Evolutionary conservation across 2,797 vertebrate genomes (phyloP), one percentile per base, ranked within the genome.

Genomic region (Gobionotothen gibberifrons): DNA sequence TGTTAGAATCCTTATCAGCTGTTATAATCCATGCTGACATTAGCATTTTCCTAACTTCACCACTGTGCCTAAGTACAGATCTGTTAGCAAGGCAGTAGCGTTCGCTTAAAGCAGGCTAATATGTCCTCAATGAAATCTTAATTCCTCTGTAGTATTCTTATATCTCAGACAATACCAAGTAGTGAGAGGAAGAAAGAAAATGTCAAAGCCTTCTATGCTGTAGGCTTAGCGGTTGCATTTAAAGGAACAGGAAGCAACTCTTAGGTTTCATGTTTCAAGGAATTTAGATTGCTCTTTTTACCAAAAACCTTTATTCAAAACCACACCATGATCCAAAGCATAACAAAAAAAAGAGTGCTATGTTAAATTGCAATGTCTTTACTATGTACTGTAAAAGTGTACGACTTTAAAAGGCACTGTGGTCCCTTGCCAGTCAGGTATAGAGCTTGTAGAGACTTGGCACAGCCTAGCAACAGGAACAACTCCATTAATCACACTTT

Each of bases 181-280:
- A 32, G 32, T 15, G 44, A 63, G 13, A 21, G 19, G 21, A 11
- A 15, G 49, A 26, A 13, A 52, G 6, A 32, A 7, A 3, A 36
- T 8, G 1, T 36, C 5, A 36, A 36, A 36, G 26, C 26, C 26
- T 9, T 36, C 6, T 36, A 36, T 7, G 17, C 21, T 68, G 49
- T 62, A 22, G 59, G 61, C 52, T 70, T 26, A 60, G 32, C 29
- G 44, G 19, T n/a, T 56, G 16, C 21, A 57, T 58, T 21, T 14
- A 47, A 22, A 32, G 17, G 9, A 32, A 63, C 47, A 40, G 47
- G 61, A 63, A 63, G 61, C 43, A 40, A 17, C 49, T 8, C 21
- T 36, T 63, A n/a, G n/a, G 39, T 36, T 9, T 36, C 8, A 36
- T 46, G 5, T 19, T 44, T 22, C 21, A 15, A 51, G 52, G 22